phyloP scores from a whole-genome alignment of 2,888 invertebrate genomes.

The Seladonia tumulorum region DNA sequence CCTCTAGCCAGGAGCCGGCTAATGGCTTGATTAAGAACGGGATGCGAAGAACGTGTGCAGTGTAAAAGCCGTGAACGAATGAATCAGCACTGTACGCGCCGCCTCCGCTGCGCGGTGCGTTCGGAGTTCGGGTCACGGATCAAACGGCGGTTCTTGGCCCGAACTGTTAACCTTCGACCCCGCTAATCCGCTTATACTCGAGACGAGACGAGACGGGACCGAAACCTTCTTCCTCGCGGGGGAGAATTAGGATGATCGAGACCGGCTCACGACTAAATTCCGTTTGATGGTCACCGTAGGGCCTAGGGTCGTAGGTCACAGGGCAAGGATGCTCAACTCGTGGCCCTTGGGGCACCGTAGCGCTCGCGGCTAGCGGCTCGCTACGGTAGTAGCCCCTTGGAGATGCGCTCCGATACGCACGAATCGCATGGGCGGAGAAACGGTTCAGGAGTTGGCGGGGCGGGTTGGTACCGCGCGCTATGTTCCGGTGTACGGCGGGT shows the following conservation, averaged over 20 bases:
- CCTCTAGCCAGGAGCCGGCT: conserved; percentile 26
- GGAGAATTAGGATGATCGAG: conserved; percentile 15
- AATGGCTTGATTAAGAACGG: conserved; percentile 64
- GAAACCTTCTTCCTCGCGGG: conserved; percentile 44
- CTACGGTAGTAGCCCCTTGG: not conserved
- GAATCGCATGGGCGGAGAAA: not conserved
- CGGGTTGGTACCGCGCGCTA: not conserved
- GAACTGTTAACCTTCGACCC: conserved; percentile 75
- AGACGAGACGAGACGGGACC: conserved; percentile 54
- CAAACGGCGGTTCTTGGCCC: conserved; percentile 80
- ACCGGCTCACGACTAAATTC: not conserved
- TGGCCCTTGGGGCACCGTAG: not conserved
- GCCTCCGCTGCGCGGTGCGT: conserved; percentile 71
- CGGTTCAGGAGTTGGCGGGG: not conserved
- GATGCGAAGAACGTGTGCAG: conserved; percentile 48
- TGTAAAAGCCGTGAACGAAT: conserved; percentile 61
- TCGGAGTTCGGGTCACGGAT: conserved; percentile 80
- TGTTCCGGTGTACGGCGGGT: not conserved
- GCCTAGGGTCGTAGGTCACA: too few relatives aligned
- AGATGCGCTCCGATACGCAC: not conserved
- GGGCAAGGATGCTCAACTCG: not conserved
- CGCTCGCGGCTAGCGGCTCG: not conserved
- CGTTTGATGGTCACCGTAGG: not conserved
- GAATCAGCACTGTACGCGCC: conserved; percentile 72
- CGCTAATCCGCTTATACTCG: conserved; percentile 67